Base-by-base conservation (phyloP, 2,113 vertebrate genomes). In the Aldabrachelys gigantea region DNA sequence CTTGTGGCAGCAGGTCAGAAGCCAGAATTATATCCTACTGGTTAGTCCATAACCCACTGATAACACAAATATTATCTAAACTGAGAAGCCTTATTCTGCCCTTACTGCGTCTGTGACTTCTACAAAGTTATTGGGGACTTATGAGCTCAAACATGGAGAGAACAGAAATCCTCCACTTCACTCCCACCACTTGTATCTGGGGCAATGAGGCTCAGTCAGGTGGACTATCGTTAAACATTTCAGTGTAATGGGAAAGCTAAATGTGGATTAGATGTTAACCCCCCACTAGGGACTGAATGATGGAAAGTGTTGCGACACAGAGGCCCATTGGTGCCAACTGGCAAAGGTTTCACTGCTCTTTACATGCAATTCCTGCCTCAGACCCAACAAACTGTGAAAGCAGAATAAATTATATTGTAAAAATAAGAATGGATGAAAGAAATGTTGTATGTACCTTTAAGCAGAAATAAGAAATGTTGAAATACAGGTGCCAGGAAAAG, bases 51-150 rank as follows among this genome's bases (percentile, higher is more conserved):
- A 21, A 65, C 75, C 78, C 47, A 1, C 53, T 0, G 0, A 44
- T 19, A 38, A n/a, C 9, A 1, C n/a, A 0, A 3, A 0, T 0
- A 1, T 25, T 69, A 3, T 17, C 91, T 0, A 31, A 24, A 78
- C 69, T 14, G 24, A 10, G 47, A 24, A 65, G 38, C 19, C 9
- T 27, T 62, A 49, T 1, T 1, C 13, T 53, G 21, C 38, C 41
- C 2, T 22, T 0, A 27, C n/a, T 22, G 49, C 6, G 0, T 1
- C 5, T 14, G 52, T 47, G 0, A 9, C 52, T 38, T 54, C 52
- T 53, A 5, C n/a, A 8, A 17, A 3, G 44, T 27, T 31, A 52
- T 8, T 35, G 49, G 49, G 78, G 31, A 8, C 47, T 35, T 35
- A 52, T 50, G 29, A 80, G 29, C 29, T 50, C 5, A 31, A 35